Conservation (phyloP, 2,888 invertebrate species). For the Lottia gigantea region DNA sequence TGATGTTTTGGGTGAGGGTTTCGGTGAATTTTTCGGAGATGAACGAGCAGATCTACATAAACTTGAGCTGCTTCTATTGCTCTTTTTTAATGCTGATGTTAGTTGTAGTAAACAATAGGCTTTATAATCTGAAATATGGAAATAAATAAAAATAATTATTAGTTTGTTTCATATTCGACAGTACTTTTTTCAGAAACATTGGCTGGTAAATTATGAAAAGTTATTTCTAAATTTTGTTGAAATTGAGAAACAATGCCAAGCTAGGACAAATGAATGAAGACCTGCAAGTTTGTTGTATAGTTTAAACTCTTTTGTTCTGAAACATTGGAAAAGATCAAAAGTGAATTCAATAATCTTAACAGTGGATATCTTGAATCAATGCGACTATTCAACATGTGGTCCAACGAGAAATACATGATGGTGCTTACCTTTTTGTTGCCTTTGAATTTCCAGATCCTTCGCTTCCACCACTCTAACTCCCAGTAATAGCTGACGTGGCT, state of each 20-base stretch:
- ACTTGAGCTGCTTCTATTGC: slow-evolving; percentile 17
- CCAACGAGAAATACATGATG: too few species aligned
- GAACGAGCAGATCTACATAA: background rate
- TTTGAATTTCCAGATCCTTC: background rate
- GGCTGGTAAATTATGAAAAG: too few species aligned
- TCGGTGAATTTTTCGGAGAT: slow-evolving; percentile 20
- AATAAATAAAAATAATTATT: background rate
- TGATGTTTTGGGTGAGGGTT: slow-evolving; percentile 28
- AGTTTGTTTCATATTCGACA: too few species aligned
- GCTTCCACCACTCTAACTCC: slow-evolving; percentile 32
- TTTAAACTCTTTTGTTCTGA: too few species aligned
- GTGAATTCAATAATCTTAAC: background rate
- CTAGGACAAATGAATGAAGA: too few species aligned
- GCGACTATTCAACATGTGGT: too few species aligned
- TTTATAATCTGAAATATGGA: slow-evolving; percentile 32
- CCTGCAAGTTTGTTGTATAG: too few species aligned
- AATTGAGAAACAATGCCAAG: too few species aligned
- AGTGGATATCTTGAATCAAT: too few species aligned
- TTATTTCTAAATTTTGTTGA: too few species aligned
- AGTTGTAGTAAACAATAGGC: slow-evolving; percentile 46
- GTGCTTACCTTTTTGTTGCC: background rate
- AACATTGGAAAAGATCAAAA: too few species aligned
- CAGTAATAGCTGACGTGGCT: slow-evolving; percentile 37
- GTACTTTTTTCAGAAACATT: too few species aligned
- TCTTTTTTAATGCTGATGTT: background rate